Conservation (phyloP, 1,140 invertebrate species). For the Hylaeus anthracinus region DNA sequence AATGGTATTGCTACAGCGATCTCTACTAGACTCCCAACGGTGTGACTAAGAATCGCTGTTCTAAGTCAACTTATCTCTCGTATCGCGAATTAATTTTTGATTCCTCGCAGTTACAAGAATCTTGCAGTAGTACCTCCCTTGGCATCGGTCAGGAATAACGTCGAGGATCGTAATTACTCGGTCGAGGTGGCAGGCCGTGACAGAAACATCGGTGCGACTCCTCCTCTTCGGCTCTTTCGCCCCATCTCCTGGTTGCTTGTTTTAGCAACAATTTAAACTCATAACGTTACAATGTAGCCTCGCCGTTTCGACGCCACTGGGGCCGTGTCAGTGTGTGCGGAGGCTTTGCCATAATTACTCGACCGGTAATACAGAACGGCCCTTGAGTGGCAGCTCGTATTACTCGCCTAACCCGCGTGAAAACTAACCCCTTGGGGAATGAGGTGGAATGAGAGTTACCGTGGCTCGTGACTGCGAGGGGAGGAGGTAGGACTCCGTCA, state of each 20-base stretch:
- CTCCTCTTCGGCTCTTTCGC: not conserved
- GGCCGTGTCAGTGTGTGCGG: constrained; percentile 39
- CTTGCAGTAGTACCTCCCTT: not conserved
- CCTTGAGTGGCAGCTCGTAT: constrained; percentile 80
- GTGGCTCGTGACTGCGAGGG: constrained; percentile 39
- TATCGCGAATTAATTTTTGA: too few relatives aligned
- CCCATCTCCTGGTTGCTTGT: constrained; percentile 35
- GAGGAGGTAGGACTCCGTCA: constrained; percentile 1
- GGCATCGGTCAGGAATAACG: constrained; percentile 26
- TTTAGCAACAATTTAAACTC: constrained; percentile 67
- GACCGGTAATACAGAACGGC: constrained; percentile 75
- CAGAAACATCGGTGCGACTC: constrained; percentile 47
- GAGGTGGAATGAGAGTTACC: constrained; percentile 63
- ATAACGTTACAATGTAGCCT: constrained; percentile 66
- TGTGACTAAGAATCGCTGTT: too few relatives aligned
- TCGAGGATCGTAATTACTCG: constrained; percentile 53
- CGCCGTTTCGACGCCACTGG: constrained; percentile 45
- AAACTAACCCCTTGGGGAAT: constrained; percentile 76
- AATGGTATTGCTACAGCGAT: too few relatives aligned
- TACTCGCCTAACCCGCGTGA: constrained; percentile 76
- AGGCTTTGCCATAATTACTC: constrained; percentile 76
- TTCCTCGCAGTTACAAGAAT: not conserved
- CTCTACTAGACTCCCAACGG: too few relatives aligned
- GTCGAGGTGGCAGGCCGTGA: constrained; percentile 29
- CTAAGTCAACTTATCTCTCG: too few relatives aligned